These are phyloP conservation scores for Zaprionus inermis DNA, from an alignment of 1,140 invertebrate species.

Conservation along the genomic window DNA sequence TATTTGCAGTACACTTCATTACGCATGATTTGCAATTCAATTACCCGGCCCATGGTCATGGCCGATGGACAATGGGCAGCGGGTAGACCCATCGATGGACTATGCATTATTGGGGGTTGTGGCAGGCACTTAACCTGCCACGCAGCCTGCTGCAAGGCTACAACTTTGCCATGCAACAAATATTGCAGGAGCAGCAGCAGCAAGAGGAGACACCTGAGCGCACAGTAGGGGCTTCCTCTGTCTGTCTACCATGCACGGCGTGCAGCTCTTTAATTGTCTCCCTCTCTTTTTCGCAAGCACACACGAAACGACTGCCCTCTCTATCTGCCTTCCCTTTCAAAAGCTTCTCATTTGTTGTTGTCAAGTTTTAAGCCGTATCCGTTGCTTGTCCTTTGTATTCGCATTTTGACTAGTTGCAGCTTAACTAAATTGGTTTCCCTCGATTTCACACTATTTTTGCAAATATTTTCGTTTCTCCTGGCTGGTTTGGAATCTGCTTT, in stretches of 20 bases:
- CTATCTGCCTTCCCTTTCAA: not conserved
- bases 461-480: no score
- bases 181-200: not conserved
- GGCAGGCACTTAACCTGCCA: not conserved
- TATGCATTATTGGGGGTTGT: not conserved
- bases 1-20: slow-evolving; percentile 75
- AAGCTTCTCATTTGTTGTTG: not conserved
- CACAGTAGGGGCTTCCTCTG: slow-evolving; percentile 1
- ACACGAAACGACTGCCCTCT: no score
- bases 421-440: not conserved
- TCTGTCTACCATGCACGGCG: not conserved
- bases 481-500: no score
- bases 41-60: slow-evolving; percentile 56
- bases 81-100: not conserved
- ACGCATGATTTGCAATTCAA: slow-evolving; percentile 81
- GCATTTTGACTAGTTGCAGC: not conserved
- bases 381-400: not conserved
- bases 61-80: slow-evolving; percentile 9
- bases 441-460: not conserved
- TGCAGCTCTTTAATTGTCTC: not conserved
- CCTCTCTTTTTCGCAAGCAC: no score
- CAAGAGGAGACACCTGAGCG: not conserved
- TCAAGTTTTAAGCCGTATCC: not conserved
- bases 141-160: not conserved
- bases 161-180: not conserved